These are phyloP conservation scores for Spisula solida DNA, from an alignment of 2,888 invertebrate species.

Conservation along the genomic window DNA sequence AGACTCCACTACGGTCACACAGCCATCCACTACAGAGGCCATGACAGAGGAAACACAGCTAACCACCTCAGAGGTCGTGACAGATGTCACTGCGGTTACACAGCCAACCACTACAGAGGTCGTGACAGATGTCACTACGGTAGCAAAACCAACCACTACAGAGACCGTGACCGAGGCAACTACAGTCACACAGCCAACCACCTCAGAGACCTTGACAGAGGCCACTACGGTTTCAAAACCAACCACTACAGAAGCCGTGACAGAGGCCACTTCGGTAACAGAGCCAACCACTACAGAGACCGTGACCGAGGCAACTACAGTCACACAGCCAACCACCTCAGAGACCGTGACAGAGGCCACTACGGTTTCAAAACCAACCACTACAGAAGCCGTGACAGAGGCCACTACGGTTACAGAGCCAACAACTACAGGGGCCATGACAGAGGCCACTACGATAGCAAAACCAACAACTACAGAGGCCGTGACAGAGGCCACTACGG, in stretches of 20 bases:
- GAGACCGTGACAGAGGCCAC: not conserved
- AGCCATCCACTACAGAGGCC: not conserved
- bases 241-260: not conserved
- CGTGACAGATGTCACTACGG: not conserved
- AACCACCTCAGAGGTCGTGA: not conserved
- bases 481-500: not conserved
- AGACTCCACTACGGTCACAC: not conserved
- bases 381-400: not conserved
- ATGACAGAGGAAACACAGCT: not conserved
- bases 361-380: not conserved
- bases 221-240: not conserved
- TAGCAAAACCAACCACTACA: not conserved
- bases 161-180: not conserved
- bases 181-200: not conserved
- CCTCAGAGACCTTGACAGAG: not conserved
- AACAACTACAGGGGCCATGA: not conserved
- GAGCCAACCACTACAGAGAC: not conserved
- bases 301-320: not conserved
- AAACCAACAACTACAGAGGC: not conserved
- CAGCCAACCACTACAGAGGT: not conserved
- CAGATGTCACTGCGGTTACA: not conserved
- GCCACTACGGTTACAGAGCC: not conserved
- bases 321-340: not conserved
- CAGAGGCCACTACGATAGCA: not conserved
- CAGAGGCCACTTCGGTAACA: not conserved